Evolutionary conservation across 2,797 vertebrate species (phyloP), one percentile per base, ranked within the genome.

Genomic region (Aulostomus chinensis): DNA sequence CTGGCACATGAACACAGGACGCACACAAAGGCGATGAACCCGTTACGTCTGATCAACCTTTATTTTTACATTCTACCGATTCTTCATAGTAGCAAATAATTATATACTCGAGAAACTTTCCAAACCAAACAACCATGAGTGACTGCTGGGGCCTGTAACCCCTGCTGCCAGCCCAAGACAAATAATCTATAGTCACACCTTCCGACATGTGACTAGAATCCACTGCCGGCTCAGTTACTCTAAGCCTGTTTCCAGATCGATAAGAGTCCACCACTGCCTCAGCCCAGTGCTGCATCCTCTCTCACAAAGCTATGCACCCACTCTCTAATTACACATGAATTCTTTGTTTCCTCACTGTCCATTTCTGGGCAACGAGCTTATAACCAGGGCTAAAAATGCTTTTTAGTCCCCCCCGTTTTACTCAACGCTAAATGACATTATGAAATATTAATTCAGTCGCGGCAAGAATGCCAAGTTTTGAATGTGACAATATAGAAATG

Each of bases 241-340:
- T 22, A 73, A 26, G 28, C 58, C 24, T 32, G 48, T 61, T 70
- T 32, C 45, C 65, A 42, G 66, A 84, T 84, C 77, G 37, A 84
- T 80, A 74, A 3, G 3, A 63, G 58, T 37, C 69, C 77, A 79
- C 64, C 80, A 76, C 52, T 63, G 63, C 71, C 50, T 78, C 58
- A 67, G 52, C 15, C 30, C 5, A 1, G 49, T 33, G 68, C 69
- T 64, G 57, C 63, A 59, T 32, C 50, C 66, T 26, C 18, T 30
- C 20, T 20, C 35, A 18, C 52, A 65, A 29, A 64, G 50, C 42
- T 34, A 14, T 48, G 35, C 49, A 47, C 36, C 51, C 34, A 63
- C 47, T 65, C 54, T 49, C 51, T 62, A 58, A 79, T 71, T 69
- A 47, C 63, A 63, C 33, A 54, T 61, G 46, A 48, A 46, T 71